These are phyloP conservation scores for Philypnodon macrostomus DNA, from an alignment of 2,797 vertebrate species.

Conservation along the genomic window DNA sequence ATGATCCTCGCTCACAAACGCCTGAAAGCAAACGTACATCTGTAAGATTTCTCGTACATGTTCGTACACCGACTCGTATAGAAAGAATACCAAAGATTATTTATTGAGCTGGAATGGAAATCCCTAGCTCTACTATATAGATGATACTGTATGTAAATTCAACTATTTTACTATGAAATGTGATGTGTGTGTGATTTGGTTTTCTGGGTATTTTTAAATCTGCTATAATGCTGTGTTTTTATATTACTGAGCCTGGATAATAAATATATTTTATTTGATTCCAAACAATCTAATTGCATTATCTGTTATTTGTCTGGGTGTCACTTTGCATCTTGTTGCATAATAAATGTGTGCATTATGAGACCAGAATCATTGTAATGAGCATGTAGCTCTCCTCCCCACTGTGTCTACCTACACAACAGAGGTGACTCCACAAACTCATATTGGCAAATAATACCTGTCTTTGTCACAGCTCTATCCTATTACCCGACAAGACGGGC, in stretches of 20 bases:
- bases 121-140: conserved; percentile 3
- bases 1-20: conserved; percentile 31
- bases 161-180: conserved; percentile 19
- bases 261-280: conserved; percentile 59
- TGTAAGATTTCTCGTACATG: conserved; percentile 12
- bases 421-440: conserved; percentile 63
- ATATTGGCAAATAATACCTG: conserved; percentile 66
- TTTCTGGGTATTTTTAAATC: conserved; percentile 16
- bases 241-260: conserved; percentile 34
- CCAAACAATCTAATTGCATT: conserved; percentile 32
- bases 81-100: conserved; percentile 44
- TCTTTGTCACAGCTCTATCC: conserved; percentile 69
- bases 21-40: conserved; percentile 36
- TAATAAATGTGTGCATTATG: conserved; percentile 57
- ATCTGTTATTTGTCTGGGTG: conserved; percentile 43
- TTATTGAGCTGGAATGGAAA: conserved; percentile 26
- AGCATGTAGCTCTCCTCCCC: conserved; percentile 65
- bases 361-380: conserved; percentile 60
- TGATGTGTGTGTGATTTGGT: conserved; percentile 26
- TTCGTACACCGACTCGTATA: conserved; percentile 16
- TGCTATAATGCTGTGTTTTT: conserved; percentile 37
- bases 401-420: conserved; percentile 54
- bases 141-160: conserved; percentile 14
- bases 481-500: conserved; percentile 58
- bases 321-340: conserved; percentile 38